Conservation (phyloP, 2,113 vertebrate species). For the Triplophysa dalaica region DNA sequence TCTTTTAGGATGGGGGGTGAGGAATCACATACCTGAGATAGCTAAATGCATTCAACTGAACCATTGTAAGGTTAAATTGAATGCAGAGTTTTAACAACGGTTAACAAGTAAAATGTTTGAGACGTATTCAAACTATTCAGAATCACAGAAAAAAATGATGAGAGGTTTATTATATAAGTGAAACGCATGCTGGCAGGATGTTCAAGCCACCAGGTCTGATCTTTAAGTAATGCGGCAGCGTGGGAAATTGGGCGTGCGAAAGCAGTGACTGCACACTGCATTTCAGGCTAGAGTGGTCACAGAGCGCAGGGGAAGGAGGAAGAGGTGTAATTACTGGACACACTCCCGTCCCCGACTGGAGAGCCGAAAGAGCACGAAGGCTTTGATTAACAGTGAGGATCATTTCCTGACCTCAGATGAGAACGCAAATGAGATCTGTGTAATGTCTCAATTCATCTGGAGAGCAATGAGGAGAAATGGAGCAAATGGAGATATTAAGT, state of each 20-base stretch:
- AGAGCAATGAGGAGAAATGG: no score
- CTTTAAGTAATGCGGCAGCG: slow-evolving; percentile 56
- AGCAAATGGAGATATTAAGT: neutral
- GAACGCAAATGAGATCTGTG: slow-evolving; percentile 39
- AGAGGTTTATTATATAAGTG: neutral
- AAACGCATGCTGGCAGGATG: slow-evolving; percentile 1
- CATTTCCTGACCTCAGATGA: slow-evolving; percentile 71
- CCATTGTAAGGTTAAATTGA: neutral
- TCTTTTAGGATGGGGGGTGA: slow-evolving; percentile 48
- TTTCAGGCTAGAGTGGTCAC: slow-evolving; percentile 77
- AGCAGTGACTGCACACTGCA: slow-evolving; percentile 60
- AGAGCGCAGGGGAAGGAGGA: slow-evolving; percentile 70
- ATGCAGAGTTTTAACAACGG: neutral
- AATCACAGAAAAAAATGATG: neutral
- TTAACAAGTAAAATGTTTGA: neutral
- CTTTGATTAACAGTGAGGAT: slow-evolving; percentile 71
- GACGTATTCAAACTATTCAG: neutral
- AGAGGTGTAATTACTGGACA: slow-evolving; percentile 64
- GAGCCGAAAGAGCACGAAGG: slow-evolving; percentile 56
- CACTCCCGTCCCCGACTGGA: slow-evolving; percentile 57
- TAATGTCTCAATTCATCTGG: no score
- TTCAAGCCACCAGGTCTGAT: slow-evolving; percentile 18
- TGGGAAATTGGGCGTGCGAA: slow-evolving; percentile 82
- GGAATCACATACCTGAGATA: slow-evolving; percentile 30
- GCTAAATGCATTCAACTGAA: neutral